These are phyloP conservation scores for Leuciscus idus DNA, from an alignment of 2,113 vertebrate genomes.

Conservation along the genomic window DNA sequence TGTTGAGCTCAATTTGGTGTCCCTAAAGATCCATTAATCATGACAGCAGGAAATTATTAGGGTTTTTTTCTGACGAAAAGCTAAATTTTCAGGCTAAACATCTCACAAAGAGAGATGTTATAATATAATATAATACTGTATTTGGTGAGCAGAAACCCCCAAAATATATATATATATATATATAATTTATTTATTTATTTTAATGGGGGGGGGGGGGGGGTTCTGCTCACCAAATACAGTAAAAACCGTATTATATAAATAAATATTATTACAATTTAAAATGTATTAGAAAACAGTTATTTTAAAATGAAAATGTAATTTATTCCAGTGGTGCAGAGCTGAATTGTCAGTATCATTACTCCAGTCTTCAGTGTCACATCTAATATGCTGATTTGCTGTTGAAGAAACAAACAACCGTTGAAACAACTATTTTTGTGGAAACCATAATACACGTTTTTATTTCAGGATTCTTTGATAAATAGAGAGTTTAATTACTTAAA, in stretches of 20 bases:
- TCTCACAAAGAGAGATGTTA: not conserved
- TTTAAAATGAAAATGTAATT: not conserved
- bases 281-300: not conserved
- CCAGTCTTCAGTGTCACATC: not conserved
- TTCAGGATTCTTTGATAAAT: too few species aligned
- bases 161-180: not conserved
- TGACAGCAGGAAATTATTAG: not conserved
- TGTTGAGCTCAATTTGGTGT: not conserved
- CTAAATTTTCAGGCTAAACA: not conserved
- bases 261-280: not conserved
- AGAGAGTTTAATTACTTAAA: too few species aligned
- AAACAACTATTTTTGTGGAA: not conserved
- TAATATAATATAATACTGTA: too few species aligned
- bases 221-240: not conserved
- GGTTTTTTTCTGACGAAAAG: not conserved
- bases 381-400: not conserved
- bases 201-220: too few species aligned
- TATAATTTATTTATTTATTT: too few species aligned
- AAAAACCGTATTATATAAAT: not conserved
- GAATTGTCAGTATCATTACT: not conserved
- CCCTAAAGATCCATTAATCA: not conserved
- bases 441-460: too few species aligned
- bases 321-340: not conserved
- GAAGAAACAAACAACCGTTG: too few species aligned
- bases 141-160: too few species aligned